Conservation (phyloP, 2,888 invertebrate genomes). For the Euclidia mi region DNA sequence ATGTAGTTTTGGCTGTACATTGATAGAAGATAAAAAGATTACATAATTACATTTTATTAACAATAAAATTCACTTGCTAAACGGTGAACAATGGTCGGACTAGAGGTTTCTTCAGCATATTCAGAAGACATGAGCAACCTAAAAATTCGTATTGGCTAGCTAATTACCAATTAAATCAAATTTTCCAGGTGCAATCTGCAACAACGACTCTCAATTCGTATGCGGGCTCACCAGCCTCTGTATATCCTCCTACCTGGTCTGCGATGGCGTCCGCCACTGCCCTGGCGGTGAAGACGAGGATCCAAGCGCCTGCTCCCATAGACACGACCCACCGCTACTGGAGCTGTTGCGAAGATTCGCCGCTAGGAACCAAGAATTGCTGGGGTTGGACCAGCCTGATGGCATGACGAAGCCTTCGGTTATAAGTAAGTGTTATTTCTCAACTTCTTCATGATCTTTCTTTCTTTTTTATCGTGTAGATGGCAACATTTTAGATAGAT, state of each 20-base stretch:
- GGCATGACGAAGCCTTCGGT: slow-evolving; percentile 84
- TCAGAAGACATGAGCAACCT: no score
- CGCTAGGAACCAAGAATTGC: slow-evolving; percentile 82
- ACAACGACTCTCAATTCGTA: slow-evolving; percentile 78
- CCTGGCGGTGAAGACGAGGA: slow-evolving; percentile 91
- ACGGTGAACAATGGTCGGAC: no score
- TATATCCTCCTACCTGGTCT: slow-evolving; percentile 91
- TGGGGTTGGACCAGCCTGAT: slow-evolving; percentile 80
- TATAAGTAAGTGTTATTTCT: slow-evolving; percentile 78
- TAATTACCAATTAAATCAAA: no score
- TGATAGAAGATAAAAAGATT: no score
- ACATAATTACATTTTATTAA: no score
- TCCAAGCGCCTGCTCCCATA: slow-evolving; percentile 73
- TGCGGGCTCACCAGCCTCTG: slow-evolving; percentile 88
- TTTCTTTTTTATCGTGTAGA: no score
- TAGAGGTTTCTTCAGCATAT: no score
- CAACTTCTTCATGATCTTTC: no score
- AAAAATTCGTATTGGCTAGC: no score
- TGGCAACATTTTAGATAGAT: no score
- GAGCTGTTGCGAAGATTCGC: slow-evolving; percentile 82
- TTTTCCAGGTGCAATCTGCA: slow-evolving; percentile 80
- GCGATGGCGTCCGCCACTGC: slow-evolving; percentile 92
- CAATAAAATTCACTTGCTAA: no score
- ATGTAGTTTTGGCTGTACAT: no score
- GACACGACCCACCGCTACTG: slow-evolving; percentile 80